Conservation (phyloP, 2,113 vertebrate species). For the Buteo buteo region DNA sequence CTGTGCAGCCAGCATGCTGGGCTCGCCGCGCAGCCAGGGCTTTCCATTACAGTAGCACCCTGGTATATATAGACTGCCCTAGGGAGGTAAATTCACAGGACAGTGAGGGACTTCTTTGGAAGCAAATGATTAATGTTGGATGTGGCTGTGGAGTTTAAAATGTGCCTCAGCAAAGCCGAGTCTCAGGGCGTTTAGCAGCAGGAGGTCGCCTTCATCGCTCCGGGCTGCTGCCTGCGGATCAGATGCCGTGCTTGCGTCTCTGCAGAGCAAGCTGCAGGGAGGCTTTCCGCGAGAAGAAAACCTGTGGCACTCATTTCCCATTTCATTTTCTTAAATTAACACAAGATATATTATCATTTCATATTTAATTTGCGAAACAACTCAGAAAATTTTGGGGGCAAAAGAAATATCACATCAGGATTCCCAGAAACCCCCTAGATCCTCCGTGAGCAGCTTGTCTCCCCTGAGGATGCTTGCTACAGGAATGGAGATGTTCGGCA, state of each 20-base stretch:
- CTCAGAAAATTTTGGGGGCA: neutral
- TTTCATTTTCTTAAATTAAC: neutral
- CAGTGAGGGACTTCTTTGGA: fast-evolving
- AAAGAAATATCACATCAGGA: too few species aligned
- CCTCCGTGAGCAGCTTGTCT: neutral
- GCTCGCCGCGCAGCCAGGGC: fast-evolving
- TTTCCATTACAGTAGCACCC: neutral
- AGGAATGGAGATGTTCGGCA: neutral
- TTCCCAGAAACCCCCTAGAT: neutral
- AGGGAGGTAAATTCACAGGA: neutral
- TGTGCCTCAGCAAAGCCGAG: neutral
- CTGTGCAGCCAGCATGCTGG: fast-evolving
- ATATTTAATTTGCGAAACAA: neutral
- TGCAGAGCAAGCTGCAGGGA: neutral
- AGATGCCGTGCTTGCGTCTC: fast-evolving
- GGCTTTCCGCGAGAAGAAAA: fast-evolving
- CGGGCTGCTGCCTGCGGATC: fast-evolving
- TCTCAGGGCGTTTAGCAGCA: fast-evolving
- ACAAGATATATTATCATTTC: fast-evolving
- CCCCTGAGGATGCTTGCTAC: fast-evolving
- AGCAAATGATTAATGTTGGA: neutral
- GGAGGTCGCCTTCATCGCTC: fast-evolving
- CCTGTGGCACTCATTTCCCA: neutral
- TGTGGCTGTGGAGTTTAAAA: neutral
- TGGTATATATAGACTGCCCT: fast-evolving